These are phyloP conservation scores for Ruditapes philippinarum DNA, from an alignment of 1,140 invertebrate genomes.

Conservation along the genomic window DNA sequence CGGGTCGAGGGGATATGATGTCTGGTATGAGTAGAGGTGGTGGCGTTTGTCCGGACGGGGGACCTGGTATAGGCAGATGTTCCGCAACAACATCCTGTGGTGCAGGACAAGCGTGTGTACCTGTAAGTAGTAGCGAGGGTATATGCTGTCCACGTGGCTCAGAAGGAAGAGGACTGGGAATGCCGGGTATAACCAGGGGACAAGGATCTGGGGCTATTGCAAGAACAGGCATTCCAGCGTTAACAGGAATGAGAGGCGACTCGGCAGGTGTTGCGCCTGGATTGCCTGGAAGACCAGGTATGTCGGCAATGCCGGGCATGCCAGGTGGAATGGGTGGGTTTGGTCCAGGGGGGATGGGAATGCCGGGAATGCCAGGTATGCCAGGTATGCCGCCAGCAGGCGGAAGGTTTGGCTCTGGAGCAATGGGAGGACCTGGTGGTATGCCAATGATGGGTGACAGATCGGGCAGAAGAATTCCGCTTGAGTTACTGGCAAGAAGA, in stretches of 20 bases:
- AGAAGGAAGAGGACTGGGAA: not conserved
- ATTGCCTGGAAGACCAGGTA: not conserved
- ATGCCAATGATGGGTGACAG: too few relatives aligned
- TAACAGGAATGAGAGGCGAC: not conserved
- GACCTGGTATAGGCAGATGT: not conserved
- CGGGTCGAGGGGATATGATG: not conserved
- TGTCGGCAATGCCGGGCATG: not conserved
- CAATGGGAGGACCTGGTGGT: too few relatives aligned
- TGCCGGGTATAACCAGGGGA: not conserved
- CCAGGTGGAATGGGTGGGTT: not conserved
- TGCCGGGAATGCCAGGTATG: not conserved
- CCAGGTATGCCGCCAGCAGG: not conserved
- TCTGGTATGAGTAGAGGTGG: not conserved
- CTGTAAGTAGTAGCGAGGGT: not conserved
- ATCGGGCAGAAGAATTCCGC: not conserved
- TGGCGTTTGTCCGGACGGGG: not conserved
- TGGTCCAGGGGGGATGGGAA: not conserved
- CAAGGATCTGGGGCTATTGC: too few relatives aligned
- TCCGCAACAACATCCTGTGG: not conserved
- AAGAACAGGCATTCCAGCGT: not conserved
- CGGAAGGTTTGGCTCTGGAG: not conserved
- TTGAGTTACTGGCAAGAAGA: not conserved
- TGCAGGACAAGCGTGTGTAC: not conserved
- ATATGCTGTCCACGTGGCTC: not conserved
- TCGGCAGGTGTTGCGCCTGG: too few relatives aligned